These are phyloP conservation scores for Athene noctua DNA, from an alignment of 2,113 vertebrate species.

Conservation along the genomic window DNA sequence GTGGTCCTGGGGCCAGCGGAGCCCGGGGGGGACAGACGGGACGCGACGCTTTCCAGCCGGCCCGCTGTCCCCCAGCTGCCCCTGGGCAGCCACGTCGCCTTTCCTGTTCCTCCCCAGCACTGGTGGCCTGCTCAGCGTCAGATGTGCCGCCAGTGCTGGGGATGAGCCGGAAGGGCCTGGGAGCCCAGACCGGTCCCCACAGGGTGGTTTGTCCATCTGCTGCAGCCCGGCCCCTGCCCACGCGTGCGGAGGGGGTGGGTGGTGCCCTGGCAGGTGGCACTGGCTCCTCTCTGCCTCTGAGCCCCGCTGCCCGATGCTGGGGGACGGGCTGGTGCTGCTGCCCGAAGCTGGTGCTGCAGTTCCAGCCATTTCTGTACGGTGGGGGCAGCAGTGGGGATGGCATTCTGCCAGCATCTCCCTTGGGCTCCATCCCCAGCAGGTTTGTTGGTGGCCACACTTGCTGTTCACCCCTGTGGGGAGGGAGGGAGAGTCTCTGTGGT, in stretches of 20 bases:
- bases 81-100: not conserved
- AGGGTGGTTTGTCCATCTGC: not conserved
- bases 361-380: accelerated
- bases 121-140: not conserved
- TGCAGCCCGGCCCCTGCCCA: accelerated
- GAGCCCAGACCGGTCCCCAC: accelerated
- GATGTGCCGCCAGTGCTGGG: not conserved
- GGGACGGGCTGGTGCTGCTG: not conserved
- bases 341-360: not conserved
- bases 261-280: not conserved
- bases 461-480: not conserved
- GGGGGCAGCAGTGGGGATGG: accelerated
- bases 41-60: not conserved
- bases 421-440: not conserved
- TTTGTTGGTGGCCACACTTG: not conserved
- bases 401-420: not conserved
- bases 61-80: not conserved
- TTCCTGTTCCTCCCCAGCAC: accelerated
- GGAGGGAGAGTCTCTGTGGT: not conserved
- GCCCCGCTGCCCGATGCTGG: accelerated
- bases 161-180: not conserved
- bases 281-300: not conserved
- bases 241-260: accelerated
- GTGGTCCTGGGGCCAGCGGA: accelerated
- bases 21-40: too few species aligned